Percentiles rank a stretch among this genome's conserved stretches.
These are phyloP conservation scores for Zophobas atratus DNA, from an alignment of 1,140 invertebrate species.

Conservation along the genomic window DNA sequence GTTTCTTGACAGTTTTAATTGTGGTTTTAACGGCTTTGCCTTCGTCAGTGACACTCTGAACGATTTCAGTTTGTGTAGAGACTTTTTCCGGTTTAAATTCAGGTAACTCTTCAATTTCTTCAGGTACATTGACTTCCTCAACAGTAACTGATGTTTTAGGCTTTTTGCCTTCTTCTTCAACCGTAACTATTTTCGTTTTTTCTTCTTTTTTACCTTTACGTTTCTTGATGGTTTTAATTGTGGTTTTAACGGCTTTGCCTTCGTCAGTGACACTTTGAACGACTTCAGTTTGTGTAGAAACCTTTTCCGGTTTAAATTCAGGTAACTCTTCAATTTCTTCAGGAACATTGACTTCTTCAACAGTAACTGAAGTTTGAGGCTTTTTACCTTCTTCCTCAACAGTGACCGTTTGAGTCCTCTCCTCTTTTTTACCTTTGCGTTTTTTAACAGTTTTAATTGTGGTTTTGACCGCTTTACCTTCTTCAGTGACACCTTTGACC, in stretches of 20 bases:
- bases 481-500: slow-evolving; percentile 61
- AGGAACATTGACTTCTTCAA: slow-evolving; percentile 51
- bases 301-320: slow-evolving; percentile 60
- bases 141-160: slow-evolving; percentile 62
- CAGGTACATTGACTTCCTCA: slow-evolving; percentile 62
- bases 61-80: slow-evolving; percentile 49
- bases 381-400: slow-evolving; percentile 64
- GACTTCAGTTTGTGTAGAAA: slow-evolving; percentile 52
- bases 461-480: slow-evolving; percentile 59
- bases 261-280: background rate
- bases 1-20: slow-evolving; percentile 67
- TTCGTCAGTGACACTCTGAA: slow-evolving; percentile 53
- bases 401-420: slow-evolving; percentile 60
- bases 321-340: too few relatives aligned
- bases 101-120: slow-evolving; percentile 38
- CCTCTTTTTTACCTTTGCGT: slow-evolving; percentile 59
- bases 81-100: slow-evolving; percentile 54
- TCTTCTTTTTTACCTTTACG: slow-evolving; percentile 62
- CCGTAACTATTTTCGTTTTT: slow-evolving; percentile 64
- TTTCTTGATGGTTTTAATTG: slow-evolving; percentile 60
- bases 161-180: slow-evolving; percentile 57
- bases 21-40: slow-evolving; percentile 61
- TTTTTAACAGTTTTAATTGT: slow-evolving; percentile 62
- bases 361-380: slow-evolving; percentile 61
- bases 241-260: too few relatives aligned